Percentiles rank a stretch among this genome's conserved stretches.
These are phyloP conservation scores for Cecidostiba fungosa DNA, from an alignment of 2,888 invertebrate species.

Conservation along the genomic window DNA sequence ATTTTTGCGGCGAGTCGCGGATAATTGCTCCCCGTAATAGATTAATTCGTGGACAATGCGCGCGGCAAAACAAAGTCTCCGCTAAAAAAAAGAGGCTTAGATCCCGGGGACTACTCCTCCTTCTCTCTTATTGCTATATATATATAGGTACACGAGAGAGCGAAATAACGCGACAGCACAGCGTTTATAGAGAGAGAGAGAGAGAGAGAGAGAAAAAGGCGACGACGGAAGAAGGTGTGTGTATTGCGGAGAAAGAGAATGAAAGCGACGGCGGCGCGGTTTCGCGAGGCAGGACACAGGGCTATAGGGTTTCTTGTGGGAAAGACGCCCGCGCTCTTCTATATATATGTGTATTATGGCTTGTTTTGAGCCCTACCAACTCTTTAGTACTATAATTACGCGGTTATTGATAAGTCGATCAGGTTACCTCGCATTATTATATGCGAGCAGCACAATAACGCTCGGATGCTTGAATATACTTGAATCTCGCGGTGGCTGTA, in stretches of 20 bases:
- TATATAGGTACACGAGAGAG: not conserved
- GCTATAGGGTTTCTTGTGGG: conserved; percentile 80
- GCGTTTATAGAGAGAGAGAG: not conserved
- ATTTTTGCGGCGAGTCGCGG: conserved; percentile 66
- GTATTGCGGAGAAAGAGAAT: conserved; percentile 20
- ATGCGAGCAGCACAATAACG: conserved; percentile 35
- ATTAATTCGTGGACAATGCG: conserved; percentile 75
- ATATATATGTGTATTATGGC: conserved; percentile 74
- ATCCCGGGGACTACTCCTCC: not conserved
- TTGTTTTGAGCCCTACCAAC: conserved; percentile 80
- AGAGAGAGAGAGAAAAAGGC: conserved; percentile 2
- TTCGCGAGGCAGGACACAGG: conserved; percentile 75
- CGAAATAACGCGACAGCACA: not conserved
- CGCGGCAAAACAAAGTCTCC: conserved; percentile 67
- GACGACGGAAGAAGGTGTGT: conserved; percentile 1
- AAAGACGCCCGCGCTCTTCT: conserved; percentile 78
- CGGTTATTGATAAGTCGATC: conserved; percentile 81
- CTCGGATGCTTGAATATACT: no score
- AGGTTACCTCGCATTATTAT: conserved; percentile 72
- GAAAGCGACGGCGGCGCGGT: conserved; percentile 69
- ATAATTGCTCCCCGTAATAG: conserved; percentile 78
- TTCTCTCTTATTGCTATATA: not conserved
- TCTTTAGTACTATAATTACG: conserved; percentile 80
- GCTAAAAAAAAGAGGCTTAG: conserved; percentile 27
- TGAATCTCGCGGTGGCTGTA: no score